Base-by-base conservation (phyloP, 2,113 vertebrate genomes). In the Cettia cetti region DNA sequence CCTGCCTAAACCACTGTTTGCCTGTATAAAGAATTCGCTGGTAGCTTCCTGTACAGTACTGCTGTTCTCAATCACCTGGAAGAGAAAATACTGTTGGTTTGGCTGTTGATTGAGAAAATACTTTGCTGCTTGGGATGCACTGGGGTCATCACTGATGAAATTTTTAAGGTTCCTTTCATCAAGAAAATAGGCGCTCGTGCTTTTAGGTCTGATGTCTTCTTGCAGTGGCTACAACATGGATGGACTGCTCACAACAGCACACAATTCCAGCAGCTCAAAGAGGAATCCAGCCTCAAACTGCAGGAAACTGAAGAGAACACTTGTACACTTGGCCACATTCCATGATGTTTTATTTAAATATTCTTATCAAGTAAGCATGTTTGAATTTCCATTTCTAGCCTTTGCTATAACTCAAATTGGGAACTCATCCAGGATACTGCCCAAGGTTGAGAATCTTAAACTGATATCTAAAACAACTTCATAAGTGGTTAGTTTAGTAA, bases 231-330 rank as follows among this genome's bases (percentile, higher is more conserved):
- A 35, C 27, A 86, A 42, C 11, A 16, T 9, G 24, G 22, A 33
- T 4, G n/a, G n/a, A n/a, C n/a, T n/a, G n/a, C n/a, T n/a, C 0
- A 0, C 13, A 75, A 75, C 0, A 90, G 13, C n/a, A 64, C 40
- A 39, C 9, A 42, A 10, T 23, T n/a, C 57, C 30, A 82, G 53
- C 20, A 72, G 19, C 37, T 69, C 4, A 2, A 50, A 42, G 11
- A 69, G 37, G 31, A 92, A 76, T 37, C 15, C 6, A 2, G 10
- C 20, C 10, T 85, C 59, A 47, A 74, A 31, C 33, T 0, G 0
- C 23, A 75, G 26, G 23, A 71, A 71, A 30, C 30, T 52, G 7
- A 42, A 72, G 42, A 65, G 15, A 86, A 65, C 11, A 37, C 19
- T 35, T 28, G 14, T 15, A 76, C 15, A 70, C 15, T 59, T 39